A percentile compares a stretch with the other conserved stretches of the same genome.
phyloP scores from a whole-genome alignment of 2,888 invertebrate species.

The Eutolmus rufibarbis region DNA sequence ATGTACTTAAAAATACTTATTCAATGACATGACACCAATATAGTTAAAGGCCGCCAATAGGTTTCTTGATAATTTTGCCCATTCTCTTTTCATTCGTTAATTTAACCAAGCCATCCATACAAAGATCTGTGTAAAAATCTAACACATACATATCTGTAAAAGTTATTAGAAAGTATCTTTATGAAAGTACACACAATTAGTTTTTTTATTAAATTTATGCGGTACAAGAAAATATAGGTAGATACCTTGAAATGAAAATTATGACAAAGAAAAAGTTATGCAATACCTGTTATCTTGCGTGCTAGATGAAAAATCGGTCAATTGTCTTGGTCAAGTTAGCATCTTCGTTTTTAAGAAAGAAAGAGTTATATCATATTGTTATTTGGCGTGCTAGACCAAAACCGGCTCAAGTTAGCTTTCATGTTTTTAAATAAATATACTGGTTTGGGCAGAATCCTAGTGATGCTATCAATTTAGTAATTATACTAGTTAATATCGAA shows the following conservation, averaged over 20 bases:
- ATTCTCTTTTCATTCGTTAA: neutral
- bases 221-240: neutral
- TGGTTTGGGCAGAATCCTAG: too few relatives aligned
- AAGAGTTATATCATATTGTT: neutral
- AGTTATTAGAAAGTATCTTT: neutral
- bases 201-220: neutral
- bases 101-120: neutral
- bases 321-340: neutral
- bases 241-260: neutral
- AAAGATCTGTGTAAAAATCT: neutral
- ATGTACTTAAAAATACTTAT: neutral
- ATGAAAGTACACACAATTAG: neutral
- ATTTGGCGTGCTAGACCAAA: neutral
- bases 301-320: neutral
- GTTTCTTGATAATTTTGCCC: neutral
- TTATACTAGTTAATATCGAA: too few relatives aligned
- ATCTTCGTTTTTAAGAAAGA: neutral
- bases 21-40: neutral
- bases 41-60: neutral
- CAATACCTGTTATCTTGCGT: neutral
- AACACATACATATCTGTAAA: neutral
- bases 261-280: neutral
- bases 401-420: neutral
- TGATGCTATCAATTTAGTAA: too few relatives aligned
- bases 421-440: neutral